Evolutionary conservation across 2,797 vertebrate genomes (phyloP).

Genomic region (Echiichthys vipera): DNA sequence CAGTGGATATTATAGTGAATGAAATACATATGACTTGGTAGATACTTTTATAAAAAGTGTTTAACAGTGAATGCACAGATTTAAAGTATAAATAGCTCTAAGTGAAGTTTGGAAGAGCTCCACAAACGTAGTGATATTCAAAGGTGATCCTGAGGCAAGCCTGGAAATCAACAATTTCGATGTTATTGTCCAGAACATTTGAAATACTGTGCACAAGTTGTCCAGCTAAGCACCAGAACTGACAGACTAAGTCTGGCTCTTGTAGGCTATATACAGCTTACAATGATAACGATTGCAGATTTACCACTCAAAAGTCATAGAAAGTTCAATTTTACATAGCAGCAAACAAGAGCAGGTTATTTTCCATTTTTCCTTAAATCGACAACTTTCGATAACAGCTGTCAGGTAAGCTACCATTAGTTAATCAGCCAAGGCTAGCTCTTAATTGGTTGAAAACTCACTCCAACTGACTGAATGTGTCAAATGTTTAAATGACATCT

Average conservation of each 20-base stretch:
- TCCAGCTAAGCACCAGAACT: neutral
- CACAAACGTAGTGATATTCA: neutral
- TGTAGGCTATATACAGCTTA: too few relatives aligned
- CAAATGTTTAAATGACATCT: too few relatives aligned
- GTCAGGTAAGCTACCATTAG: neutral
- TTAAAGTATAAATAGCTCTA: neutral
- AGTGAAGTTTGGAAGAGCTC: neutral
- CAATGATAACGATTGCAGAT: too few relatives aligned
- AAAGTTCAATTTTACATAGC: too few relatives aligned
- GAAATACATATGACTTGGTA: constrained; percentile 25
- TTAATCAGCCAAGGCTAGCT: neutral
- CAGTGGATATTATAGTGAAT: constrained; percentile 34
- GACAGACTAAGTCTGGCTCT: too few relatives aligned
- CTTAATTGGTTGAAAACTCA: neutral
- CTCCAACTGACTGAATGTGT: too few relatives aligned
- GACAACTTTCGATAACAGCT: too few relatives aligned
- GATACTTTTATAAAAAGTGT: constrained; percentile 34
- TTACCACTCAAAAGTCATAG: too few relatives aligned
- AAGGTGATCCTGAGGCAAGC: neutral
- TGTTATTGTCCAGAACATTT: neutral
- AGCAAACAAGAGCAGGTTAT: too few relatives aligned
- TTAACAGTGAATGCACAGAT: constrained; percentile 17
- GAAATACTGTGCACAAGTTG: neutral
- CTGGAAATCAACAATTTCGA: neutral
- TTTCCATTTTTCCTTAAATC: too few relatives aligned